A percentile compares a stretch with the other conserved stretches of the same genome.
phyloP scores from a whole-genome alignment of 1,140 invertebrate species.

The Plectrocnemia conspersa region DNA sequence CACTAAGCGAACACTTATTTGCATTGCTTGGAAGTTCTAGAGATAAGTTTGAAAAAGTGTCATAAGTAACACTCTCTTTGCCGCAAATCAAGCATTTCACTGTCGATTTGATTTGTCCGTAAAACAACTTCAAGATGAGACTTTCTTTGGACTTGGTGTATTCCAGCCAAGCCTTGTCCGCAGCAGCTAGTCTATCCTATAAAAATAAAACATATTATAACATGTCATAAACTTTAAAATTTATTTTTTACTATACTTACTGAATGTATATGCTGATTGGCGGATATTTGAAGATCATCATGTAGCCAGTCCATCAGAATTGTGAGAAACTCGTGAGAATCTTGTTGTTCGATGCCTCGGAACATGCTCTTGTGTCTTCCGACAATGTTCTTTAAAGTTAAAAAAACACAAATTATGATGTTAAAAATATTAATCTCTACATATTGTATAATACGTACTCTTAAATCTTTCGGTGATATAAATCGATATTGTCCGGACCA shows the following conservation, averaged over 20 bases:
- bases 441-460: constrained; percentile 53
- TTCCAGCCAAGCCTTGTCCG: constrained; percentile 72
- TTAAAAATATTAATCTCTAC: background rate
- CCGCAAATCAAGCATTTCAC: constrained; percentile 72
- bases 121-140: constrained; percentile 76
- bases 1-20: constrained; percentile 62
- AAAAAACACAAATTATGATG: background rate
- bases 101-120: constrained; percentile 82
- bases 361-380: constrained; percentile 75
- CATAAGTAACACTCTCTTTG: constrained; percentile 78
- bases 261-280: constrained; percentile 36
- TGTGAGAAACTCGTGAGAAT: constrained; percentile 91
- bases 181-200: constrained; percentile 45
- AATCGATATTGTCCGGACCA: constrained; percentile 73
- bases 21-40: constrained; percentile 67
- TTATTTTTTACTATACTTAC: constrained; percentile 10
- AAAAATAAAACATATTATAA: constrained; percentile 2
- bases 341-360: constrained; percentile 82
- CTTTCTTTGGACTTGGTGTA: constrained; percentile 70
- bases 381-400: constrained; percentile 56
- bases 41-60: constrained; percentile 86
- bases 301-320: constrained; percentile 89
- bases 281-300: constrained; percentile 67
- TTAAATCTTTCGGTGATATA: constrained; percentile 72
- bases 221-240: background rate